These are phyloP conservation scores for Ennomos quercinarius DNA, from an alignment of 2,888 invertebrate species.

Conservation along the genomic window DNA sequence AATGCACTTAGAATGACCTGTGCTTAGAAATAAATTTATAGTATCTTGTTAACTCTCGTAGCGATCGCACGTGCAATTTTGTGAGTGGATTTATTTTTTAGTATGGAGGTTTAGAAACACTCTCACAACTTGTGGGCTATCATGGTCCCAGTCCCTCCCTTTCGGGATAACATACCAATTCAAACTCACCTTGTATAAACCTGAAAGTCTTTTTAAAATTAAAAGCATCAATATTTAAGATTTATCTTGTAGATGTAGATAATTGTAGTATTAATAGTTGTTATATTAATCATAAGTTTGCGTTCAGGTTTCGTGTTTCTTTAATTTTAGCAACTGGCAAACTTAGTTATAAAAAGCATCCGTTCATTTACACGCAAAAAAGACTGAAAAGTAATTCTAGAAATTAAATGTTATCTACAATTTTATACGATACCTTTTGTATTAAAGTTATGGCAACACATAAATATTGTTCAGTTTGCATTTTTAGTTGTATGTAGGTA, in stretches of 20 bases:
- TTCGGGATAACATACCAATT: too few species aligned
- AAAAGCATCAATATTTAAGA: background rate
- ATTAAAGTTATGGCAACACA: constrained; percentile 41
- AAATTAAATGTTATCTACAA: constrained; percentile 32
- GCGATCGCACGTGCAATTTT: too few species aligned
- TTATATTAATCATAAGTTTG: constrained; percentile 11
- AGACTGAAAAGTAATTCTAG: constrained; percentile 54
- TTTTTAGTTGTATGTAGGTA: too few species aligned
- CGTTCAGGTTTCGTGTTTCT: constrained; percentile 6
- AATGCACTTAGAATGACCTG: too few species aligned
- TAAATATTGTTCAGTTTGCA: constrained; percentile 15
- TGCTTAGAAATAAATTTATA: too few species aligned
- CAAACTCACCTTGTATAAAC: too few species aligned
- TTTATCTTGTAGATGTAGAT: background rate
- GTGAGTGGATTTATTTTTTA: too few species aligned
- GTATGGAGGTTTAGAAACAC: too few species aligned
- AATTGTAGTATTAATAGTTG: constrained; percentile 19
- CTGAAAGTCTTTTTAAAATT: background rate
- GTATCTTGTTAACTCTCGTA: too few species aligned
- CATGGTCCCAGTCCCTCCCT: too few species aligned
- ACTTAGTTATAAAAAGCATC: constrained; percentile 32
- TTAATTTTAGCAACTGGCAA: constrained; percentile 7
- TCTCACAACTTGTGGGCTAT: too few species aligned
- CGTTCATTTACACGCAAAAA: constrained; percentile 50
- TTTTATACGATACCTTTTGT: constrained; percentile 32